These are phyloP conservation scores for Leontopithecus rosalia DNA, from an alignment of 2,797 vertebrate genomes.

Conservation along the genomic window DNA sequence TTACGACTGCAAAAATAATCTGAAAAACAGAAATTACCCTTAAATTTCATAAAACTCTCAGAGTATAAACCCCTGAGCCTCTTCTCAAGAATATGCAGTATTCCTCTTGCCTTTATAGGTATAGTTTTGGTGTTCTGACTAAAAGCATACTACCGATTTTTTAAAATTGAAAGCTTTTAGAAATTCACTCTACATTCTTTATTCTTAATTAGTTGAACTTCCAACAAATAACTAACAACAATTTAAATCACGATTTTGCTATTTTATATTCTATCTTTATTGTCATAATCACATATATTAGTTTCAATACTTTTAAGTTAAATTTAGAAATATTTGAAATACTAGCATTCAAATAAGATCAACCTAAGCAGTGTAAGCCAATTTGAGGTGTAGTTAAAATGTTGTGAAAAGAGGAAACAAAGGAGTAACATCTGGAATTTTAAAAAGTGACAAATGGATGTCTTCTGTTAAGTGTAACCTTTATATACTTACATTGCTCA, in stretches of 20 bases:
- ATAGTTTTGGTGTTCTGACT: background rate
- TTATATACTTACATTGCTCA: background rate
- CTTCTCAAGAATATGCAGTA: background rate
- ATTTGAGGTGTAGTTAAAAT: background rate
- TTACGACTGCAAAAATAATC: background rate
- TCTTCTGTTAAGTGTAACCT: background rate
- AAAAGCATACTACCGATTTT: background rate
- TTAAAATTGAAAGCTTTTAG: background rate
- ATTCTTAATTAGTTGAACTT: constrained; percentile 21
- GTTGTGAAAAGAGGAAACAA: background rate
- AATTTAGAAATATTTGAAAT: background rate
- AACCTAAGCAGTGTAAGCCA: background rate
- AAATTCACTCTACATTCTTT: background rate
- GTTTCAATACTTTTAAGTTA: background rate
- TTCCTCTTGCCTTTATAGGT: background rate
- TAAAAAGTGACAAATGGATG: background rate
- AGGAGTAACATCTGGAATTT: background rate
- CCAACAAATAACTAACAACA: background rate
- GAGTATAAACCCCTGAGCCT: background rate
- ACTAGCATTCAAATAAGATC: background rate
- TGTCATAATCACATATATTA: background rate
- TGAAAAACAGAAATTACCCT: background rate
- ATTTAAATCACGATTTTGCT: background rate
- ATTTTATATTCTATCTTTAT: background rate
- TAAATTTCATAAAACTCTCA: constrained; percentile 25